Evolutionary conservation across 2,797 vertebrate species (phyloP), one percentile per base, ranked within the genome.

Genomic region (Chloroceryle amazona): DNA sequence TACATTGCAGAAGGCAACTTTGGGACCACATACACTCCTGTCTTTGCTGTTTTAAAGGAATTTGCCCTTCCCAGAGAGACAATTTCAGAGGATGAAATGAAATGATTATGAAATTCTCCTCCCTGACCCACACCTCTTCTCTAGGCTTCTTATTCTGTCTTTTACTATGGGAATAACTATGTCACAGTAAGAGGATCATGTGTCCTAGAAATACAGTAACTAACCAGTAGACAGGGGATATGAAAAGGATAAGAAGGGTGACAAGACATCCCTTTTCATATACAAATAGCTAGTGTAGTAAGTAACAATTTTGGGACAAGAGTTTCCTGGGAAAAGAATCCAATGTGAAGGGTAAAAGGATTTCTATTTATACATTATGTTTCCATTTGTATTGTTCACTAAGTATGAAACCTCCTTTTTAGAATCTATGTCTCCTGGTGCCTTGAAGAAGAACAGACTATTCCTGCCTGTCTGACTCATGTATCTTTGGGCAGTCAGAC

Each of bases 381-480:
- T 98, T 98, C 96, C 92, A 93, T 94, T 97, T 93, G 76, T 78
- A 83, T 94, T 94, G 61, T 90, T 95, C 94, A 94, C 62, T 28
- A 80, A 92, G 82, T 86, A 93, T 96, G 96, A 96, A 98, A 93
- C 92, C 84, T 95, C 84, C 85, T 83, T 68, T 96, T 96, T 80
- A 94, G 97, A 46, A 94, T 72, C 95, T 81, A 7, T 55, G 37
- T 95, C 96, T 96, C 96, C 91, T 66, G 86, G 94, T 90, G 87
- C 73, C 94, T 93, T 96, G 93, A 95, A 94, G 96, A 95, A 78
- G 96, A 97, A 95, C 92, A 97, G 92, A 94, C 93, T 97, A 96
- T 98, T 98, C 96, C 95, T 98, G 97, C 94, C 91, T 87, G 76
- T 96, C 97, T 98, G 98, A 98, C 91, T 98, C 98, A 98, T 20